Evolutionary conservation across 2,888 invertebrate genomes (phyloP), one percentile per base, ranked within the genome.

Genomic region (Adela reaumurella): DNA sequence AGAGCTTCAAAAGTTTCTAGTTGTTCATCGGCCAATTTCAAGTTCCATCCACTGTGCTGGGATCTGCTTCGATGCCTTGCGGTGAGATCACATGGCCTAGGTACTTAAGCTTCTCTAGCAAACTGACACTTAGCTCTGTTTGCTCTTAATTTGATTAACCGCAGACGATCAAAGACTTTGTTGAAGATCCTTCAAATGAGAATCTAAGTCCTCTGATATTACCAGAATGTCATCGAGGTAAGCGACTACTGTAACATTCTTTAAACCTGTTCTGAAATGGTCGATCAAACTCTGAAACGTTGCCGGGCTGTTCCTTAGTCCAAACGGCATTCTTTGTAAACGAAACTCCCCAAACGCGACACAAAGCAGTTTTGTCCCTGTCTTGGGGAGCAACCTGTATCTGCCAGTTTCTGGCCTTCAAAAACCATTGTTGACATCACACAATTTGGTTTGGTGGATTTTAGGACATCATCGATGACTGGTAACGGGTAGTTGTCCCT

Each of bases 321-420:
- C 58, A 24, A 59, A 59, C 1, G 56, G 55, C 57, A 58, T 58
- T 20, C 56, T 35, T 3, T 53, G 50, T 41, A 58, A 59, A n/a
- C 49, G 48, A 49, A 59, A 3, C 57, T 57, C 8, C 54, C 53
- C 19, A 58, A 58, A n/a, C n/a, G n/a, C n/a, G n/a, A n/a, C n/a
- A n/a, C n/a, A n/a, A n/a, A 0, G 55, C 52, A 2, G 58, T 59
- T 47, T 56, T 57, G 1, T 46, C 44, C 42, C 47, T 53, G 41
- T 58, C 54, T 41, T 46, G 49, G 29, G 53, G 49, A 17, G 44
- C 17, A 2, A 58, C 52, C 14, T 16, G 43, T 2, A 64, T 56
- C 48, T 67, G 67, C 57, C 60, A 63, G 50, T 66, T 68, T 1
- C 65, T 65, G 3, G 61, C 50, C 18, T 54, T 55, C 1, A 70